Evolutionary conservation across 2,797 vertebrate species (phyloP), one percentile per base, ranked within the genome.

Genomic region (Picus viridis): DNA sequence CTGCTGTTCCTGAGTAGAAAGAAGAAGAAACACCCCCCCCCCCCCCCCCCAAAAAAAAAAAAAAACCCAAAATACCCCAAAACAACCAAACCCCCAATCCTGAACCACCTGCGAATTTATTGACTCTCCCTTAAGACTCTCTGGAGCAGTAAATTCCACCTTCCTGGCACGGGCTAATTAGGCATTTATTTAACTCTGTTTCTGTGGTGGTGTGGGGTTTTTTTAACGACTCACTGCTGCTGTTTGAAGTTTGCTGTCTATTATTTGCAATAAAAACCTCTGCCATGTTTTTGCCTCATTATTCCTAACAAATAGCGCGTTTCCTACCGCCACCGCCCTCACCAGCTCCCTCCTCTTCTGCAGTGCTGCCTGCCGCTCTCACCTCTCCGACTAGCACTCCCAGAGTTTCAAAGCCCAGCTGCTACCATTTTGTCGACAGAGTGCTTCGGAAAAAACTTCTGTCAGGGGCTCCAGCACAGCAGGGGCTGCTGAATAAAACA

Each of bases 171-270:
- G 96, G 94, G 95, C 96, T 98, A 98, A 98, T 98, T 98, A 98
- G 97, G 98, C 97, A 97, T 98, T 98, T 98, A 98, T 98, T 98
- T 98, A 98, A 98, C 97, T 97, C 95, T 83, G 94, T 97, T 98
- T 90, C 95, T 97, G 94, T 95, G 96, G 78, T 14, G 53, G 26
- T 14, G 39, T 14, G 39, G 10, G 5, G 8, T 54, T 53, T 54
- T 54, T 97, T 97, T 96, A 98, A 98, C 96, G 97, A 97, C 94
- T 97, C 96, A 95, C 96, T 45, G 54, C 96, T 97, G 97, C 97
- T 98, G 96, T 98, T 98, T 98, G 97, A 98, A 98, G 95, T 96
- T 96, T 91, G 73, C 95, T 97, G 97, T 98, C 98, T 98, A 97
- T 97, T 98, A 97, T 97, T 97, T 95, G 96, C 96, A 97, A 97